Evolutionary conservation across 2,888 invertebrate species (phyloP).

Genomic region (Amblyjoppa proteus): DNA sequence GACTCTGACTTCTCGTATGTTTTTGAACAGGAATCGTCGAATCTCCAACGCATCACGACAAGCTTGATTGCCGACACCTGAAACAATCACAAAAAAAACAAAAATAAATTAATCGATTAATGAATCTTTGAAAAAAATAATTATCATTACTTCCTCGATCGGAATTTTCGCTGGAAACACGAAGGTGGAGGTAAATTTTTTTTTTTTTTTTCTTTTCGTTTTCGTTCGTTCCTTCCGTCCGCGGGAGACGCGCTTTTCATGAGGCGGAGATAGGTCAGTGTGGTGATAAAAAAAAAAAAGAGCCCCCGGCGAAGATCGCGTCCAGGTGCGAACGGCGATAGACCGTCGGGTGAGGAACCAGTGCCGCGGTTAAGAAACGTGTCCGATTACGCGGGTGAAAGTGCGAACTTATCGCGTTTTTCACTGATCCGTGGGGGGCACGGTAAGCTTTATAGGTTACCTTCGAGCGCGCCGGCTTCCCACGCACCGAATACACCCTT

Average conservation of each 20-base stretch:
- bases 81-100: constrained; percentile 67
- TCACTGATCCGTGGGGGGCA: constrained; percentile 49
- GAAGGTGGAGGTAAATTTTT: neutral
- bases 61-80: constrained; percentile 80
- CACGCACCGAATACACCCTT: constrained; percentile 73
- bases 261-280: constrained; percentile 29
- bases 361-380: constrained; percentile 48
- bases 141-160: neutral
- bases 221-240: constrained; percentile 6
- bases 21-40: constrained; percentile 82
- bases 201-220: neutral
- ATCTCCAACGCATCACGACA: constrained; percentile 84
- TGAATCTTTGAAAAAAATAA: neutral
- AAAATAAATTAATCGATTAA: constrained; percentile 10
- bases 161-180: neutral
- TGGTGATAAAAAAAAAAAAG: neutral
- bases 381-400: constrained; percentile 68
- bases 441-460: constrained; percentile 81
- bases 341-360: neutral
- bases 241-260: constrained; percentile 42
- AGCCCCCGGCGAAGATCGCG: neutral
- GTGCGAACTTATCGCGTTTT: constrained; percentile 65
- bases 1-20: constrained; percentile 81
- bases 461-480: constrained; percentile 83
- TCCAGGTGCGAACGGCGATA: neutral